phyloP scores from a whole-genome alignment of 2,797 vertebrate species.

The Leontocebus nigricollis region DNA sequence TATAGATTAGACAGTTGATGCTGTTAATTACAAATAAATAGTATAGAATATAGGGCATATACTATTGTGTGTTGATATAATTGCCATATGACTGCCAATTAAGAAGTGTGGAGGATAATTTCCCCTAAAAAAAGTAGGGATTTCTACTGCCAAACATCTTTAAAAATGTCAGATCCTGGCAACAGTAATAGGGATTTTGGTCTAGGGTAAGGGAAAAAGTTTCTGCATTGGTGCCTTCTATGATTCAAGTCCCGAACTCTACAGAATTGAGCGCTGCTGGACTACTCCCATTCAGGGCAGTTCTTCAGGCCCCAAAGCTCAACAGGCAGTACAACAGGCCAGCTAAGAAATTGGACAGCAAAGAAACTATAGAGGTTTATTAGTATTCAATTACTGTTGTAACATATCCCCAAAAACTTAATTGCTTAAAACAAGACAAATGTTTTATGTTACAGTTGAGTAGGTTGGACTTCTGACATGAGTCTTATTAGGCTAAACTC shows the following conservation, averaged over 20 bases:
- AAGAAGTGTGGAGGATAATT: neutral
- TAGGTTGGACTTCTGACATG: neutral
- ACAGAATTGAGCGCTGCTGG: neutral
- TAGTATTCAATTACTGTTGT: neutral
- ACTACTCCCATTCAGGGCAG: neutral
- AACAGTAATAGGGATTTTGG: neutral
- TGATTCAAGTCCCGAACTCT: neutral
- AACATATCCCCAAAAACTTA: neutral
- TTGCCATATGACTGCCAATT: neutral
- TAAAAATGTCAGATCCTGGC: neutral
- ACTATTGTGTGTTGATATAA: neutral
- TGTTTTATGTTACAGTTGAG: neutral
- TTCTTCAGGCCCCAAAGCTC: neutral
- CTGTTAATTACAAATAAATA: neutral
- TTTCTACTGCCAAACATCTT: neutral
- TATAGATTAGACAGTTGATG: neutral
- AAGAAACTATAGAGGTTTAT: neutral
- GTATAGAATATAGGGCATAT: neutral
- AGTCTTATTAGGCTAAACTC: neutral
- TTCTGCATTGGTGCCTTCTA: neutral
- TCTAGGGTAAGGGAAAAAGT: neutral
- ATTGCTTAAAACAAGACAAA: neutral
- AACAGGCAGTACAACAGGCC: neutral
- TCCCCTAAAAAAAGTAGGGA: neutral
- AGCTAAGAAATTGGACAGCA: neutral